Evolutionary conservation across 2,113 vertebrate species (phyloP).

Genomic region (Chaetorhynchus papuensis): DNA sequence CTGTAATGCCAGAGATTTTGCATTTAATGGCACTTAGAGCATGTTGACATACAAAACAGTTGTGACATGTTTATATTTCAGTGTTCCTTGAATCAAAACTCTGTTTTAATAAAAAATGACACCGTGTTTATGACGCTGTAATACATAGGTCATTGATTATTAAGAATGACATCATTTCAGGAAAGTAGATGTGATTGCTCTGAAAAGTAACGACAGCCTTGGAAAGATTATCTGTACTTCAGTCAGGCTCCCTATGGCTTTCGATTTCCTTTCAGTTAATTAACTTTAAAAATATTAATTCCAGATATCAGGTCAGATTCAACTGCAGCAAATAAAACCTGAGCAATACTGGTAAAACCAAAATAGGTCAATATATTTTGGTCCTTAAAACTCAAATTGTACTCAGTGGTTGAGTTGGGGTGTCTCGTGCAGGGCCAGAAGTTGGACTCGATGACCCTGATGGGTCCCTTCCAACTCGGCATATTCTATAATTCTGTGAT

Average conservation of each 20-base stretch:
- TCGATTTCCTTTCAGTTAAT: neutral
- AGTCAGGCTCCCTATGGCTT: neutral
- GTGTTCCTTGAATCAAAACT: neutral
- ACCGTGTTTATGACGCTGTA: neutral
- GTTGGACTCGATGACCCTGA: fast-evolving
- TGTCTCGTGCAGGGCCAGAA: neutral
- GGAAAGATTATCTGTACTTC: neutral
- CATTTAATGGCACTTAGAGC: neutral
- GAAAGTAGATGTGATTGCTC: neutral
- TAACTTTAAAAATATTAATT: neutral
- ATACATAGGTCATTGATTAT: neutral
- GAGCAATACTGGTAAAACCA: neutral
- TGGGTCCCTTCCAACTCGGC: neutral
- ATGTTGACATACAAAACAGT: neutral
- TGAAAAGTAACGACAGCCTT: neutral
- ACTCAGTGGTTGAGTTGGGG: neutral
- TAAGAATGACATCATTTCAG: neutral
- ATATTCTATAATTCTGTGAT: neutral
- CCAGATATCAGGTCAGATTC: neutral
- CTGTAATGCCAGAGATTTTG: neutral
- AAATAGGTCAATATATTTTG: neutral
- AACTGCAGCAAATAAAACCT: neutral
- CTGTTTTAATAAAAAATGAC: neutral
- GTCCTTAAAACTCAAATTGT: neutral
- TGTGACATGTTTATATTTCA: neutral